Conservation (phyloP, 2,797 vertebrate genomes). For the Ataeniobius toweri region DNA sequence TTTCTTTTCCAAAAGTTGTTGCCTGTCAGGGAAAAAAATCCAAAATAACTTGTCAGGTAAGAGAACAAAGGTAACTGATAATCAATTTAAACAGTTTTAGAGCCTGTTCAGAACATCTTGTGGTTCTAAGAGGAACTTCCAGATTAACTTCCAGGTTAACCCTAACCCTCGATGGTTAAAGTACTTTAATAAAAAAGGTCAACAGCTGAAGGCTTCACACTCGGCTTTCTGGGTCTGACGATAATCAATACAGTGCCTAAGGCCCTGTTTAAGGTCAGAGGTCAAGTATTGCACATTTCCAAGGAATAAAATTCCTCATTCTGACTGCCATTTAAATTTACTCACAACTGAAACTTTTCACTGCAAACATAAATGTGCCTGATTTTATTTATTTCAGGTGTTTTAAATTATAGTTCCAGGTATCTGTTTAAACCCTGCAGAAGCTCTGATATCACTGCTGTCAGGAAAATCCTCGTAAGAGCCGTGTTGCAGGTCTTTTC, state of each 20-base stretch:
- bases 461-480: constrained; percentile 33
- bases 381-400: not conserved
- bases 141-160: not conserved
- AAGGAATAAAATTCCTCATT: constrained; percentile 13
- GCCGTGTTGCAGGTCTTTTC: not conserved
- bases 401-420: constrained; percentile 2
- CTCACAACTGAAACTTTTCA: constrained; percentile 2
- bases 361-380: constrained; percentile 2
- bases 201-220: not conserved
- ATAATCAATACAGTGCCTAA: constrained; percentile 16
- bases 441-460: constrained; percentile 13
- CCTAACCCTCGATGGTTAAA: not conserved
- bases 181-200: constrained; percentile 25
- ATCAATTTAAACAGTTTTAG: too few species aligned
- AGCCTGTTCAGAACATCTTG: not conserved
- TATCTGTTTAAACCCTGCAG: constrained; percentile 9
- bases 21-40: not conserved
- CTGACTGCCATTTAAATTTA: not conserved
- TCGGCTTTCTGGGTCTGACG: constrained; percentile 16
- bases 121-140: not conserved
- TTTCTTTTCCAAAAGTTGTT: not conserved
- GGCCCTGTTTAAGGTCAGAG: constrained; percentile 17
- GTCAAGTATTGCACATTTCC: not conserved
- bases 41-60: not conserved
- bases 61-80: not conserved